A percentile compares a stretch with the other conserved stretches of the same genome.
phyloP scores from a whole-genome alignment of 53 echinoderm and acorn worm genomes.

The Hippasteria phrygiana region DNA sequence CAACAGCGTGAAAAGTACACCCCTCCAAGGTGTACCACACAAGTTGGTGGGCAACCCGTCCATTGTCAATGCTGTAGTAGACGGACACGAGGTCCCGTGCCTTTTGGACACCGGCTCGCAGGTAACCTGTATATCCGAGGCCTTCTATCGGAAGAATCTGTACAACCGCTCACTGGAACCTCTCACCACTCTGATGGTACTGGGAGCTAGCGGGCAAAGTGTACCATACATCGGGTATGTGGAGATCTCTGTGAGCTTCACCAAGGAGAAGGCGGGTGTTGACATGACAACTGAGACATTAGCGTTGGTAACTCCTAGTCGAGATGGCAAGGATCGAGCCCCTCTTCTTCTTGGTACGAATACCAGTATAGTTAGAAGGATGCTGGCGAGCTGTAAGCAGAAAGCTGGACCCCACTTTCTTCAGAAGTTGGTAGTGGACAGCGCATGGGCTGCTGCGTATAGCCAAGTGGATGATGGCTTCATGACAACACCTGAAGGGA shows the following conservation, averaged over 20 bases:
- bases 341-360: constrained; percentile 77
- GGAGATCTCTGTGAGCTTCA: constrained; percentile 11
- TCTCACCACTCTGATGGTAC: constrained; percentile 43
- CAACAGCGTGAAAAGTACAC: background rate
- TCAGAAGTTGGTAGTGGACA: constrained; percentile 10
- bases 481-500: background rate
- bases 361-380: constrained; percentile 40
- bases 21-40: constrained; percentile 40
- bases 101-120: constrained; percentile 80
- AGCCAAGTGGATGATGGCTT: background rate
- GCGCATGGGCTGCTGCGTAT: constrained; percentile 30
- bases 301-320: constrained; percentile 49
- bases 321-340: background rate
- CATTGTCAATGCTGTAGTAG: constrained; percentile 19
- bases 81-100: constrained; percentile 42
- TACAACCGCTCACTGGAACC: constrained; percentile 39
- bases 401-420: constrained; percentile 34
- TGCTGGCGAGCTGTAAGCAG: constrained; percentile 38
- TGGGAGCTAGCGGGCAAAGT: constrained; percentile 61
- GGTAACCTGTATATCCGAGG: constrained; percentile 59
- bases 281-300: constrained; percentile 33
- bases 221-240: constrained; percentile 75
- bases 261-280: constrained; percentile 46
- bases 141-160: constrained; percentile 56
- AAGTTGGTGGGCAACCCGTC: constrained; percentile 60